Percentiles rank a stretch among this genome's conserved stretches.
Conservation (phyloP, 1,140 invertebrate genomes). For the Scaptomyza pallida region DNA sequence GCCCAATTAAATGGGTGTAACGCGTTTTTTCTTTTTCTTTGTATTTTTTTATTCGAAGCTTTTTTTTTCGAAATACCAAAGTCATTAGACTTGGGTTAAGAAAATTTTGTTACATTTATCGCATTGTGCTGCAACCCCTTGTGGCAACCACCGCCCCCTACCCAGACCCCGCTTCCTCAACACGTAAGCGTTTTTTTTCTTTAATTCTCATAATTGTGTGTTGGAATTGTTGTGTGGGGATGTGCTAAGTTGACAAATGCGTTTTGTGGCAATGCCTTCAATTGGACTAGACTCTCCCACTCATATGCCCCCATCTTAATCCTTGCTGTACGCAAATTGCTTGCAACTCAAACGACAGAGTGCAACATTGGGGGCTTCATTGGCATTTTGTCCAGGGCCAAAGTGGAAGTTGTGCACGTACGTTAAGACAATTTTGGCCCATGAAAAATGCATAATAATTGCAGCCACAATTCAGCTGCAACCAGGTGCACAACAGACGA, state of each 20-base stretch:
- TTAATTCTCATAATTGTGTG: slow-evolving; percentile 76
- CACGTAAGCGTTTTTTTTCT: slow-evolving; percentile 60
- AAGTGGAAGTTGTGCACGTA: too few relatives aligned
- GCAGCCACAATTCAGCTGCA: slow-evolving; percentile 5
- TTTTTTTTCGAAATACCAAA: slow-evolving; percentile 19
- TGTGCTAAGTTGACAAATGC: slow-evolving; percentile 80
- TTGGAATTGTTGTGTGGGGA: slow-evolving; percentile 55
- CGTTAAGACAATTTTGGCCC: slow-evolving; percentile 52
- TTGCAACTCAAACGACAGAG: slow-evolving; percentile 19
- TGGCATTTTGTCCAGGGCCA: slow-evolving; percentile 31
- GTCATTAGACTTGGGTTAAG: slow-evolving; percentile 23
- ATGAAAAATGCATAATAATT: slow-evolving; percentile 80
- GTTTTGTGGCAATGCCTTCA: slow-evolving; percentile 19
- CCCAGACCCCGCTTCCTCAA: not conserved
- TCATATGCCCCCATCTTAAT: slow-evolving; percentile 8
- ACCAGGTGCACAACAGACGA: not conserved
- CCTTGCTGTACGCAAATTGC: slow-evolving; percentile 41
- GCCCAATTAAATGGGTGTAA: slow-evolving; percentile 73
- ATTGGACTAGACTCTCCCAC: not conserved
- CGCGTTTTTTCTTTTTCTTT: slow-evolving; percentile 22
- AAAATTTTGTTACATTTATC: slow-evolving; percentile 44
- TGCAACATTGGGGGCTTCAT: not conserved
- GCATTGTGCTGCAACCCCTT: slow-evolving; percentile 19
- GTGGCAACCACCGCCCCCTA: not conserved
- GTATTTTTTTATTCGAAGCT: slow-evolving; percentile 6